Evolutionary conservation across 2,113 vertebrate genomes (phyloP).

Genomic region (Orientallactaga bullata): DNA sequence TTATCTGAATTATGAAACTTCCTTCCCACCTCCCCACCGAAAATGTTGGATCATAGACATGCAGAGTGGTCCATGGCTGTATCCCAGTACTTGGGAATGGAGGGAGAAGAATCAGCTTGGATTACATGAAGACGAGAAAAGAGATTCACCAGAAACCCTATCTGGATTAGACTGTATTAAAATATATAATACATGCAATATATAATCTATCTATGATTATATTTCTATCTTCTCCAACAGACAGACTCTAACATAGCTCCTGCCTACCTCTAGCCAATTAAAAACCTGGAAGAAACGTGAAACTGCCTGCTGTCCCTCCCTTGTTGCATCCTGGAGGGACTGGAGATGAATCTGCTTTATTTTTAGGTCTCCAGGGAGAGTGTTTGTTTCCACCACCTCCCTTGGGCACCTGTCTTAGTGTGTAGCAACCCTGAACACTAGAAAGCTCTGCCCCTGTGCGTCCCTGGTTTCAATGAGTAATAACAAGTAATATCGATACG

Average conservation of each 20-base stretch:
- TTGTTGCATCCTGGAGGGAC: conserved; percentile 18
- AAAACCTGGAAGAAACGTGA: not conserved
- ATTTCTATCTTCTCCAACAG: not conserved
- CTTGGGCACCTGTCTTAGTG: conserved; percentile 46
- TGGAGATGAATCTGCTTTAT: not conserved
- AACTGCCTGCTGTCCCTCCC: not conserved
- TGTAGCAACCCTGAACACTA: conserved; percentile 62
- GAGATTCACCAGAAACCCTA: too few relatives aligned
- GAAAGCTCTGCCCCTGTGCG: conserved; percentile 50
- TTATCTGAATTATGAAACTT: not conserved
- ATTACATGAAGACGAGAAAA: too few relatives aligned
- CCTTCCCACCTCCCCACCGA: too few relatives aligned
- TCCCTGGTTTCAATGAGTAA: conserved; percentile 34
- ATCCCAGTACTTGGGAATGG: too few relatives aligned
- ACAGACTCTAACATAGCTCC: conserved; percentile 17
- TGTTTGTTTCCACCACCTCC: conserved; percentile 42
- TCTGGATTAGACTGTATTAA: not conserved
- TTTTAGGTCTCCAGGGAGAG: conserved; percentile 47
- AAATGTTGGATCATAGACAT: too few relatives aligned
- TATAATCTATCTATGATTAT: not conserved
- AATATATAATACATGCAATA: not conserved
- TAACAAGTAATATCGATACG: conserved; percentile 4
- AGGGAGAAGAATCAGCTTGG: too few relatives aligned
- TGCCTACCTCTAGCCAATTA: not conserved
- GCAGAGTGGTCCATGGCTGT: too few relatives aligned